Conservation (phyloP, 2,797 vertebrate species). For the Adelosebastes latens region DNA sequence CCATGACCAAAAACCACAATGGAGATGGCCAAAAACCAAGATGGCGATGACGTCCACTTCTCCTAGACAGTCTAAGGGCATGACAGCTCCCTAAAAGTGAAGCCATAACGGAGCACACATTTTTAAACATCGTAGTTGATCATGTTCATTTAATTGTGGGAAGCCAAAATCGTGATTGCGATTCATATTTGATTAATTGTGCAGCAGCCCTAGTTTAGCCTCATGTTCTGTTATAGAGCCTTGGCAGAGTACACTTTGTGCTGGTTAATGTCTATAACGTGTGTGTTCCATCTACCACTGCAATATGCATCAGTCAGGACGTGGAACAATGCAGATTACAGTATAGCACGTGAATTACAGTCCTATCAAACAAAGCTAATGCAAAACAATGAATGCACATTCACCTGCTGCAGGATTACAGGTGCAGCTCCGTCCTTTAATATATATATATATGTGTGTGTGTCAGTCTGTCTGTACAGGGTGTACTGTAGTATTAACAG, state of each 20-base stretch:
- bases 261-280: background rate
- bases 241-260: background rate
- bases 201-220: too few species aligned
- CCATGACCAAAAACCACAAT: too few species aligned
- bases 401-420: slow-evolving; percentile 7
- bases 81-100: too few species aligned
- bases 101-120: too few species aligned
- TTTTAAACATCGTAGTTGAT: too few species aligned
- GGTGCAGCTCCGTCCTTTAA: background rate
- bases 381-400: background rate
- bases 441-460: too few species aligned
- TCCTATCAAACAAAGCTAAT: background rate
- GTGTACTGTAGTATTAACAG: background rate
- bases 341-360: background rate
- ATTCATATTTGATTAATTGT: too few species aligned
- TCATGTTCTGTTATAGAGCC: background rate
- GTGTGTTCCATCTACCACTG: background rate
- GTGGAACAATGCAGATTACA: background rate
- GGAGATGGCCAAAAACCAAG: too few species aligned
- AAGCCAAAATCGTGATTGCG: too few species aligned
- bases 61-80: rapidly evolving
- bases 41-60: too few species aligned
- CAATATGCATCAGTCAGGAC: background rate
- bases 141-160: too few species aligned
- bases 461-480: background rate